A percentile compares a stretch with the other conserved stretches of the same genome.
phyloP scores from a whole-genome alignment of 2,888 invertebrate genomes.

The Smittia aterrima region DNA sequence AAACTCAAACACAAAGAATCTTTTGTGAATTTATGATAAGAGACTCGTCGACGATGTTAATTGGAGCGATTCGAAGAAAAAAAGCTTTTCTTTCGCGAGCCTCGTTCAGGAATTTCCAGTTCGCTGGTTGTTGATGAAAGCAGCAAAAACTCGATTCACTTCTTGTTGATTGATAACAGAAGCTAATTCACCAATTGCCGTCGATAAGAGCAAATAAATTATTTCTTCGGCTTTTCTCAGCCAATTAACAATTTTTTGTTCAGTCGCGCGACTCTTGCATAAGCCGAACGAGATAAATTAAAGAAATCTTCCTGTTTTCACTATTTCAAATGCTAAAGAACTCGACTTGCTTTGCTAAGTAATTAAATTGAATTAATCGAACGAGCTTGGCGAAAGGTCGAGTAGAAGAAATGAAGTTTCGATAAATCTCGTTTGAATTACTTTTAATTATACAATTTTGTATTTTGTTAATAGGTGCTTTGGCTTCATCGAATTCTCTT shows the following conservation, averaged over 20 bases:
- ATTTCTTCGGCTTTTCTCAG: background rate
- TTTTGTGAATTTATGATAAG: too few relatives aligned
- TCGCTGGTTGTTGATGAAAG: background rate
- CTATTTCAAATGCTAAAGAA: background rate
- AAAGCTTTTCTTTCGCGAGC: too few relatives aligned
- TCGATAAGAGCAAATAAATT: background rate
- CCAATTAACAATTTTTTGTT: background rate
- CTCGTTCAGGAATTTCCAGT: background rate
- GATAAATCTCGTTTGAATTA: too few relatives aligned
- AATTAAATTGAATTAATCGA: too few relatives aligned
- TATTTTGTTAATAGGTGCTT: too few relatives aligned
- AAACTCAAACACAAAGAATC: too few relatives aligned
- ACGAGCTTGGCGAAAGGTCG: too few relatives aligned
- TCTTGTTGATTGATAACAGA: background rate
- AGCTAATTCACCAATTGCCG: background rate
- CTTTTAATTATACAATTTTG: too few relatives aligned
- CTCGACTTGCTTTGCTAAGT: background rate
- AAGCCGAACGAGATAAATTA: background rate
- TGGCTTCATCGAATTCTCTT: too few relatives aligned
- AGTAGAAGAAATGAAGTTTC: too few relatives aligned
- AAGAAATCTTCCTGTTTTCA: background rate
- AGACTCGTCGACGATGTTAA: too few relatives aligned
- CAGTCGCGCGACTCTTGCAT: background rate
- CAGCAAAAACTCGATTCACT: background rate
- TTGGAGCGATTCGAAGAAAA: too few relatives aligned